Conservation (phyloP, 2,888 invertebrate species). For the Rhingia campestris region DNA sequence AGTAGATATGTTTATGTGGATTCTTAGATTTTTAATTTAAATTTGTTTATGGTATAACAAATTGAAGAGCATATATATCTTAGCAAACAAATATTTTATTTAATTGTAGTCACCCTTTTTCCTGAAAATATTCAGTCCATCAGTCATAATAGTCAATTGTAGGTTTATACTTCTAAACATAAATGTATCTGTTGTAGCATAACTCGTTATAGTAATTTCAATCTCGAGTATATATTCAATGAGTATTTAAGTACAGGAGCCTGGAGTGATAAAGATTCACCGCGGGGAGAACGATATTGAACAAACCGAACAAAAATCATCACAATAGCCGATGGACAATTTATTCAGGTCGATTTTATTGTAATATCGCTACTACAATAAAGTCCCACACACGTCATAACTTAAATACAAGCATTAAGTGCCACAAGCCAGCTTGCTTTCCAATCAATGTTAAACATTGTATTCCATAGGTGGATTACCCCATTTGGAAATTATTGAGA, state of each 20-base stretch:
- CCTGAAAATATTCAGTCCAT: background rate
- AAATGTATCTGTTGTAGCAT: slow-evolving; percentile 6
- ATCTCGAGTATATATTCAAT: slow-evolving; percentile 44
- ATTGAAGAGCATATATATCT: no score
- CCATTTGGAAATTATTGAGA: no score
- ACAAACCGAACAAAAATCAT: slow-evolving; percentile 24
- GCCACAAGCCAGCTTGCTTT: no score
- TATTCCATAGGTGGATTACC: no score
- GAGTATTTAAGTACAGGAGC: slow-evolving; percentile 50
- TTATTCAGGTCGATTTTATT: no score
- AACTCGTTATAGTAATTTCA: slow-evolving; percentile 48
- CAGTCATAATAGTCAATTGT: background rate
- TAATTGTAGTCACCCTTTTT: slow-evolving; percentile 14
- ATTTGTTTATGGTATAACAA: no score
- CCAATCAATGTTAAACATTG: no score
- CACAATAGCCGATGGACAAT: slow-evolving; percentile 47
- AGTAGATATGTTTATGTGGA: background rate
- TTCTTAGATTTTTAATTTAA: background rate
- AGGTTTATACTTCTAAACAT: background rate
- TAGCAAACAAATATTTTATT: no score
- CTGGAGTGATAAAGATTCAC: slow-evolving; percentile 26
- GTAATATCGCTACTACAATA: no score
- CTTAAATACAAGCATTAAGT: no score
- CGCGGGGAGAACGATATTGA: slow-evolving; percentile 28
- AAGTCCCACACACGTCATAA: background rate